A percentile compares a stretch with the other conserved stretches of the same genome.
Evolutionary conservation across 2,113 vertebrate genomes (phyloP).

Genomic region (Arvicanthis niloticus): DNA sequence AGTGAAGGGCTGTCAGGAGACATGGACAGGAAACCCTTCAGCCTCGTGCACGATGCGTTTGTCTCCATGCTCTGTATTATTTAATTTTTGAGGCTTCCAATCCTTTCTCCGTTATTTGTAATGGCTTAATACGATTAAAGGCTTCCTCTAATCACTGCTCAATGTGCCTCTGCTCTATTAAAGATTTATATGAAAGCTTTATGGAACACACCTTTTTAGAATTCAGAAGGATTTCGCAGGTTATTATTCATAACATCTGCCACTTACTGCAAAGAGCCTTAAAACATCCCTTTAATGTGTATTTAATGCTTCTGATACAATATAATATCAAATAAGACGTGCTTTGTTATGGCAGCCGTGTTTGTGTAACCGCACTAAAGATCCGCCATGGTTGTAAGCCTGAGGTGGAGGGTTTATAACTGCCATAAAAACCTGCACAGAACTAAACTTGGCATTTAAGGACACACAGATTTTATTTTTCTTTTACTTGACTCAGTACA

Average conservation of each 20-base stretch:
- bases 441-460: constrained; percentile 68
- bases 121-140: constrained; percentile 78
- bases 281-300: constrained; percentile 84
- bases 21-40: constrained; percentile 28
- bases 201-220: constrained; percentile 83
- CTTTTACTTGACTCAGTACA: constrained; percentile 61
- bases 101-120: constrained; percentile 79
- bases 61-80: constrained; percentile 48
- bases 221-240: constrained; percentile 84
- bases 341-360: constrained; percentile 73
- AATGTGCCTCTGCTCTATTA: constrained; percentile 76
- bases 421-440: constrained; percentile 72
- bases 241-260: constrained; percentile 89
- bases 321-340: constrained; percentile 82
- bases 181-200: constrained; percentile 86
- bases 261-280: constrained; percentile 84
- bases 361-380: constrained; percentile 68
- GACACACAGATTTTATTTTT: constrained; percentile 10
- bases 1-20: background rate
- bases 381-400: constrained; percentile 44
- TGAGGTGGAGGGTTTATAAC: constrained; percentile 73
- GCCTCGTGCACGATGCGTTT: background rate
- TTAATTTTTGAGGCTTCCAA: constrained; percentile 74
- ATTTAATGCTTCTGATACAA: constrained; percentile 83
- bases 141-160: constrained; percentile 80